Conservation (phyloP, 2,888 invertebrate genomes). For the Agrenia bidenticulata region DNA sequence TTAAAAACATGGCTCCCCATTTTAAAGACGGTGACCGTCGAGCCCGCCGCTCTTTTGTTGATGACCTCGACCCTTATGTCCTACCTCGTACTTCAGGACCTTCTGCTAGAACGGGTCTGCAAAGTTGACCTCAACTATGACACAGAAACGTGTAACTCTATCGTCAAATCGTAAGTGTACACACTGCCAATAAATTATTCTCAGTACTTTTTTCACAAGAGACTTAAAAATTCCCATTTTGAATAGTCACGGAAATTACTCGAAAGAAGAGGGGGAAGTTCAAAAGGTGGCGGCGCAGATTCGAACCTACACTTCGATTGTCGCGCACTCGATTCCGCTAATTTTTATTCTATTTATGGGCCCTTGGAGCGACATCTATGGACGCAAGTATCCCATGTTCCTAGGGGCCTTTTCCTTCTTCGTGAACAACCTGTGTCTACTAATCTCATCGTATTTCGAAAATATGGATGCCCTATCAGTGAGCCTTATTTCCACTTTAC, state of each 20-base stretch:
- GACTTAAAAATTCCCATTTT: not conserved
- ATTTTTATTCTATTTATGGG: constrained; percentile 51
- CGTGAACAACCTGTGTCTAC: not conserved
- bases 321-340: constrained; percentile 51
- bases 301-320: constrained; percentile 31
- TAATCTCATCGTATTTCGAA: constrained; percentile 12
- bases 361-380: constrained; percentile 51
- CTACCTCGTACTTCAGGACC: constrained; percentile 41
- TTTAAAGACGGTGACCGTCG: constrained; percentile 25
- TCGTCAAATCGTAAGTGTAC: constrained; percentile 32
- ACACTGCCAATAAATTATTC: not conserved
- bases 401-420: constrained; percentile 12
- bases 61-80: constrained; percentile 47
- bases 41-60: constrained; percentile 42
- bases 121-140: constrained; percentile 33
- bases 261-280: constrained; percentile 31
- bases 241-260: constrained; percentile 26
- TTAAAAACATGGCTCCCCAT: constrained; percentile 8
- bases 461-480: constrained; percentile 25
- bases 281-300: constrained; percentile 38
- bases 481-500: constrained; percentile 19
- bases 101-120: constrained; percentile 40
- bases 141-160: constrained; percentile 30
- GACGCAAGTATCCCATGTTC: constrained; percentile 50
- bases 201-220: too few species aligned